A percentile compares a stretch with the other conserved stretches of the same genome.
Evolutionary conservation across 2,888 invertebrate species (phyloP).

Genomic region (Xestobium rufovillosum): DNA sequence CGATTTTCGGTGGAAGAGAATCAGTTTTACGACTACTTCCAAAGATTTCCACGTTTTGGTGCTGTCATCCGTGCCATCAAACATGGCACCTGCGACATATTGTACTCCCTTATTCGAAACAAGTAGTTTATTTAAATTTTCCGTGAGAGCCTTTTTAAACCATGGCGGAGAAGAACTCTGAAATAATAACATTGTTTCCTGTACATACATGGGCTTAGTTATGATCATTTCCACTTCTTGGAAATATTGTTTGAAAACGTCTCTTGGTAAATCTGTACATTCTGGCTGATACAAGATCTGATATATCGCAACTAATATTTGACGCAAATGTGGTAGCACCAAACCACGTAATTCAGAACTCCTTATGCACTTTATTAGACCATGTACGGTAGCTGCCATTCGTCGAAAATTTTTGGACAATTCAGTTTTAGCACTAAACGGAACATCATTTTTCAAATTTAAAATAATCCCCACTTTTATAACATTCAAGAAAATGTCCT

Average conservation of each 20-base stretch:
- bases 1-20: slow-evolving; percentile 48
- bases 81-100: slow-evolving; percentile 56
- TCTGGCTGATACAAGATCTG: slow-evolving; percentile 60
- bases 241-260: slow-evolving; percentile 47
- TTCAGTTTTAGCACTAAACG: no score
- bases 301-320: slow-evolving; percentile 58
- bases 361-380: slow-evolving; percentile 45
- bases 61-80: slow-evolving; percentile 44
- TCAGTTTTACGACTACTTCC: slow-evolving; percentile 58
- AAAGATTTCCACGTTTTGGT: slow-evolving; percentile 60
- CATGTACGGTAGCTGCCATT: no score
- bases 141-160: slow-evolving; percentile 54
- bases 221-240: slow-evolving; percentile 49
- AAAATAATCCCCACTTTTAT: slow-evolving; percentile 59
- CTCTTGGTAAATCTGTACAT: slow-evolving; percentile 46
- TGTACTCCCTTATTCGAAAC: slow-evolving; percentile 56
- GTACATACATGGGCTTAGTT: slow-evolving; percentile 56
- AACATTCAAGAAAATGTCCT: slow-evolving; percentile 54
- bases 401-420: no score
- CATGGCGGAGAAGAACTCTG: slow-evolving; percentile 52
- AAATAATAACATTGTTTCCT: slow-evolving; percentile 62
- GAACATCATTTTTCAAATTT: slow-evolving; percentile 43
- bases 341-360: slow-evolving; percentile 49
- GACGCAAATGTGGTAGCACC: slow-evolving; percentile 50
- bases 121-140: slow-evolving; percentile 53